A percentile compares a stretch with the other conserved stretches of the same genome.
Conservation (phyloP, 1,140 invertebrate genomes). For the Ridgeia piscesae region DNA sequence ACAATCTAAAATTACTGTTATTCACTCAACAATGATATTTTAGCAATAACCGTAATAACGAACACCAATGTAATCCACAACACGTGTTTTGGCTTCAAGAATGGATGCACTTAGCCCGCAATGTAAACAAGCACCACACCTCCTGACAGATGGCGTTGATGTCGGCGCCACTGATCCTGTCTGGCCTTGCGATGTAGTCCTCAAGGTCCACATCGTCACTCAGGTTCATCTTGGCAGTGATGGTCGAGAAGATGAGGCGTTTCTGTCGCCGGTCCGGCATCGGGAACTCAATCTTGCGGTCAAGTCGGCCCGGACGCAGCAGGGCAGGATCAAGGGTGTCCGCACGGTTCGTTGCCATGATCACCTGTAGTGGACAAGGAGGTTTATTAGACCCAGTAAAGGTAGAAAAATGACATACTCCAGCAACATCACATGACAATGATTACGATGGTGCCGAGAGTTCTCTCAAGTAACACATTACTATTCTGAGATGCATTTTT, state of each 20-base stretch:
- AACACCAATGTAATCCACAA: too few species aligned
- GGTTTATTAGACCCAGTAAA: too few species aligned
- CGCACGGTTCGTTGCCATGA: slow-evolving; percentile 99
- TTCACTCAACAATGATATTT: too few species aligned
- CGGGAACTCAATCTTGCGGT: slow-evolving; percentile 99
- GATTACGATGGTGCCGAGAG: too few species aligned
- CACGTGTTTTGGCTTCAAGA: too few species aligned
- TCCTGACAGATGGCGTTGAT: slow-evolving; percentile 99
- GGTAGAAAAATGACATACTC: too few species aligned
- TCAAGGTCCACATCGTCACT: slow-evolving; percentile 99
- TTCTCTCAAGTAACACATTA: too few species aligned
- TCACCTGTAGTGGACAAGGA: slow-evolving; percentile 70
- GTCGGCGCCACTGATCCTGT: slow-evolving; percentile 97
- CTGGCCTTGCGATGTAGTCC: slow-evolving; percentile 97
- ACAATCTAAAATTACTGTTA: too few species aligned
- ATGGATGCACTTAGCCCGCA: background rate
- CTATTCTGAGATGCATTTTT: too few species aligned
- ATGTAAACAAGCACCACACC: slow-evolving; percentile 58
- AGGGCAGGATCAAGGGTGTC: slow-evolving; percentile 98
- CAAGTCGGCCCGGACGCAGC: slow-evolving; percentile 92
- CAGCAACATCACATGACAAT: too few species aligned
- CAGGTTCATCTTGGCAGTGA: slow-evolving; percentile 98
- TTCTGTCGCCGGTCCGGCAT: slow-evolving; percentile 97
- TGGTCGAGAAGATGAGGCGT: slow-evolving; percentile 95
- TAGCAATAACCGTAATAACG: too few species aligned